phyloP scores from a whole-genome alignment of 2,113 vertebrate genomes.

The Taxidea taxus region DNA sequence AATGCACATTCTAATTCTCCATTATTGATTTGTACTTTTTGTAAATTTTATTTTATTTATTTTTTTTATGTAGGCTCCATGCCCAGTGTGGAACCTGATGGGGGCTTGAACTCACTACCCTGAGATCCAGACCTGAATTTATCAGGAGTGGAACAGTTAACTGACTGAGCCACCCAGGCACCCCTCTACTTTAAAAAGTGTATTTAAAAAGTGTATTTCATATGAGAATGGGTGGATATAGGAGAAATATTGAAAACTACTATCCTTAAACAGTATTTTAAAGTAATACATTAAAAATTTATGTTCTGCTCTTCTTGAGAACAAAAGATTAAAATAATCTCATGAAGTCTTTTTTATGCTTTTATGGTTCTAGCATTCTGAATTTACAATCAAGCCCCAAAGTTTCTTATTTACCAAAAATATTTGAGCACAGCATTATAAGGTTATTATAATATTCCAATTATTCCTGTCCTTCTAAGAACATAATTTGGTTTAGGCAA shows the following conservation, averaged over 20 bases:
- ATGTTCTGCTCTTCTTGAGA: not conserved
- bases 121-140: not conserved
- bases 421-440: not conserved
- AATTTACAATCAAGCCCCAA: not conserved
- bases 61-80: not conserved
- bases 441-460: not conserved
- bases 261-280: not conserved
- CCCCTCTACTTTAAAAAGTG: not conserved
- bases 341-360: not conserved
- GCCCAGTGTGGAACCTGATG: not conserved
- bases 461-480: not conserved
- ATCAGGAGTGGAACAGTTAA: not conserved
- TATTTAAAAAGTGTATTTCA: not conserved
- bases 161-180: not conserved
- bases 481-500: not conserved
- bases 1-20: not conserved
- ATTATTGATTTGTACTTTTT: constrained; percentile 1
- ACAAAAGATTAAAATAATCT: not conserved
- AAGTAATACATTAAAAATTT: not conserved
- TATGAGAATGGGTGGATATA: not conserved
- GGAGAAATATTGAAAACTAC: not conserved
- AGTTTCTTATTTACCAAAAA: not conserved
- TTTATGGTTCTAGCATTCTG: constrained; percentile 2
- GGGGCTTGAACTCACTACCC: not conserved
- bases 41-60: not conserved